These are phyloP conservation scores for Drosophila mayri DNA, from an alignment of 1,140 invertebrate genomes.

Conservation along the genomic window DNA sequence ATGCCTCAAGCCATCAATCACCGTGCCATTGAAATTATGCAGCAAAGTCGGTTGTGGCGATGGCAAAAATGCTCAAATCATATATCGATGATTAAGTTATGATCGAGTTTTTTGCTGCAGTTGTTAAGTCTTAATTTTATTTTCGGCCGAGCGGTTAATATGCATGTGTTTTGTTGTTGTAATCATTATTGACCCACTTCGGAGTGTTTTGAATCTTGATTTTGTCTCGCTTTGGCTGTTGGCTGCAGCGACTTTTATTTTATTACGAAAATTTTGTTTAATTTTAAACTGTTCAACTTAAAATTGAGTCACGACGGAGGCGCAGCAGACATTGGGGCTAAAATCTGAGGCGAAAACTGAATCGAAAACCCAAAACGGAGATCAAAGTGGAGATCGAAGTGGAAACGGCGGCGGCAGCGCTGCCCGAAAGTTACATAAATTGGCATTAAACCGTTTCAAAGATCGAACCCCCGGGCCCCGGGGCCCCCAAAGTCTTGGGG, in stretches of 20 bases:
- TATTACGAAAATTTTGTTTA: conserved; percentile 81
- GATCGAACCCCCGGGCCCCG: conserved; percentile 42
- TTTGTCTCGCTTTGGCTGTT: conserved; percentile 45
- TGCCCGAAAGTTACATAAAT: conserved; percentile 79
- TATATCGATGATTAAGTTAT: conserved; percentile 68
- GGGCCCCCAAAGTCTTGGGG: neutral
- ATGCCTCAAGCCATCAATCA: conserved; percentile 42
- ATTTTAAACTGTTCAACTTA: conserved; percentile 80
- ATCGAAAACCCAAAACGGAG: conserved; percentile 10
- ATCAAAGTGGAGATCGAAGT: conserved; percentile 33
- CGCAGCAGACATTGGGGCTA: conserved; percentile 7
- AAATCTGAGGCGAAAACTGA: conserved; percentile 10
- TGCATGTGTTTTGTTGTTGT: conserved; percentile 48
- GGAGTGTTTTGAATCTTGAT: conserved; percentile 20
- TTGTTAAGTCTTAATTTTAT: conserved; percentile 33
- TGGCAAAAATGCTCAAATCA: conserved; percentile 22
- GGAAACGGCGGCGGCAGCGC: conserved; percentile 37
- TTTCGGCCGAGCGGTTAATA: conserved; percentile 1
- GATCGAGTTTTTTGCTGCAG: conserved; percentile 49
- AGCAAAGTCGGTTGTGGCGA: conserved; percentile 31
- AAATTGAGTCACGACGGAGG: conserved; percentile 70
- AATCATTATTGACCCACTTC: conserved; percentile 74
- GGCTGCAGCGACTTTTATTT: conserved; percentile 54
- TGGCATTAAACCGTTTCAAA: conserved; percentile 76
- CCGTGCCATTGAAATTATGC: conserved; percentile 65